These are phyloP conservation scores for Nomada ruficornis DNA, from an alignment of 2,888 invertebrate species.

Conservation along the genomic window DNA sequence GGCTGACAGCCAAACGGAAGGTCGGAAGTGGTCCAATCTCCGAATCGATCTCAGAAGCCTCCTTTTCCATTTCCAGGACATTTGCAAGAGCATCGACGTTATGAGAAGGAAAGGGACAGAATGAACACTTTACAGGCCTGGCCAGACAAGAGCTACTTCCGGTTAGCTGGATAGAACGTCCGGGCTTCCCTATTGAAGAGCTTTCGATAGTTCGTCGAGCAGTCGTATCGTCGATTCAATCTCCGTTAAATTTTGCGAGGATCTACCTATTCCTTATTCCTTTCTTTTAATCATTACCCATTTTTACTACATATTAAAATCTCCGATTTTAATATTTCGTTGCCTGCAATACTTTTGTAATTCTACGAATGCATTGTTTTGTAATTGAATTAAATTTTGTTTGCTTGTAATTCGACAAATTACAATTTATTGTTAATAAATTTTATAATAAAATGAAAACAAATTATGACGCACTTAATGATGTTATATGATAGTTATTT, in stretches of 20 bases:
- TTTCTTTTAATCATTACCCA: neutral
- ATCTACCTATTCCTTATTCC: slow-evolving; percentile 15
- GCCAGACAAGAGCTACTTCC: slow-evolving; percentile 63
- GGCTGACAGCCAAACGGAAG: slow-evolving; percentile 72
- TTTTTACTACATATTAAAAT: too few relatives aligned
- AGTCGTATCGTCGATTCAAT: slow-evolving; percentile 59
- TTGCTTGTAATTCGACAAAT: too few relatives aligned
- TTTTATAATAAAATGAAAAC: neutral
- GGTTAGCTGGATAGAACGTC: slow-evolving; percentile 63
- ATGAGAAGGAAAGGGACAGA: slow-evolving; percentile 46
- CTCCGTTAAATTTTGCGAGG: slow-evolving; percentile 54
- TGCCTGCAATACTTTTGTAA: too few relatives aligned
- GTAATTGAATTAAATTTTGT: too few relatives aligned
- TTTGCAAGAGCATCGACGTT: slow-evolving; percentile 66
- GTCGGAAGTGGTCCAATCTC: slow-evolving; percentile 72
- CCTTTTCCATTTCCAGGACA: slow-evolving; percentile 72
- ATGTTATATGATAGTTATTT: neutral
- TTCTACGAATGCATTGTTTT: too few relatives aligned
- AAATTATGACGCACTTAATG: neutral
- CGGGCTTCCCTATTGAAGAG: slow-evolving; percentile 52
- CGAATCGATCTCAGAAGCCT: slow-evolving; percentile 71
- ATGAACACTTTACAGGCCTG: slow-evolving; percentile 54
- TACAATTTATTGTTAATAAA: neutral
- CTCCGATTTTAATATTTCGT: too few relatives aligned
- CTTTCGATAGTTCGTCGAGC: slow-evolving; percentile 51